Conservation (phyloP, 2,797 vertebrate species). For the Sebastes cheni region DNA sequence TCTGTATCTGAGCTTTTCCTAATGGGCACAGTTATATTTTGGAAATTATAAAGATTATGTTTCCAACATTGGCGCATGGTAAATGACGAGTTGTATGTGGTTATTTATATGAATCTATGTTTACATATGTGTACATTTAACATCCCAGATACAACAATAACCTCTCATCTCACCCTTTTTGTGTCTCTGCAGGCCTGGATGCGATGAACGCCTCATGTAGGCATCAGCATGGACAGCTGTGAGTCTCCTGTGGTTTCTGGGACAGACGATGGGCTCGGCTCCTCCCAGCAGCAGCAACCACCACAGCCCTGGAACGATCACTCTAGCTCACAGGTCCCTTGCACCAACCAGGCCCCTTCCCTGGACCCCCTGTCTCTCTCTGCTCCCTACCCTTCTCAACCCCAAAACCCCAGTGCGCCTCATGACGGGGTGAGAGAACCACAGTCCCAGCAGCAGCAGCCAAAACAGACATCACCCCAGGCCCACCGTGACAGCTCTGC, state of each 20-base stretch:
- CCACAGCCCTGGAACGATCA: slow-evolving; percentile 89
- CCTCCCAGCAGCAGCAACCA: slow-evolving; percentile 91
- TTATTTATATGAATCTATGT: background rate
- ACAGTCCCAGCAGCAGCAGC: slow-evolving; percentile 75
- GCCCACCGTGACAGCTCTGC: slow-evolving; percentile 72
- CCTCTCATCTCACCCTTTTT: slow-evolving; percentile 46
- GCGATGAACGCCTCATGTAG: slow-evolving; percentile 98
- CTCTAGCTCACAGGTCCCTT: slow-evolving; percentile 84
- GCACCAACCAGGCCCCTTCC: slow-evolving; percentile 82
- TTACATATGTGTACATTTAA: background rate
- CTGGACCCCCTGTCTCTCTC: slow-evolving; percentile 84
- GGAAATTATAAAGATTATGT: slow-evolving; percentile 15
- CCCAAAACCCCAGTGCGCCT: slow-evolving; percentile 73
- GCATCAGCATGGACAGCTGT: slow-evolving; percentile 99
- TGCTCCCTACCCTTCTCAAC: slow-evolving; percentile 78
- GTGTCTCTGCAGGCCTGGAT: slow-evolving; percentile 91
- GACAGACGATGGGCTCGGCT: slow-evolving; percentile 99
- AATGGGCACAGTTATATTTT: slow-evolving; percentile 31
- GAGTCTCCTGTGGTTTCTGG: slow-evolving; percentile 99
- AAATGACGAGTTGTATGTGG: slow-evolving; percentile 10
- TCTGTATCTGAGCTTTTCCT: slow-evolving; percentile 32
- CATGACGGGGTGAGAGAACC: slow-evolving; percentile 82
- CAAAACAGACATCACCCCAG: slow-evolving; percentile 73
- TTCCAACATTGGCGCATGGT: slow-evolving; percentile 29
- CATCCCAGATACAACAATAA: slow-evolving; percentile 51